Base-by-base conservation (phyloP, 2,797 vertebrate genomes). In the Rhinichthys osculus region DNA sequence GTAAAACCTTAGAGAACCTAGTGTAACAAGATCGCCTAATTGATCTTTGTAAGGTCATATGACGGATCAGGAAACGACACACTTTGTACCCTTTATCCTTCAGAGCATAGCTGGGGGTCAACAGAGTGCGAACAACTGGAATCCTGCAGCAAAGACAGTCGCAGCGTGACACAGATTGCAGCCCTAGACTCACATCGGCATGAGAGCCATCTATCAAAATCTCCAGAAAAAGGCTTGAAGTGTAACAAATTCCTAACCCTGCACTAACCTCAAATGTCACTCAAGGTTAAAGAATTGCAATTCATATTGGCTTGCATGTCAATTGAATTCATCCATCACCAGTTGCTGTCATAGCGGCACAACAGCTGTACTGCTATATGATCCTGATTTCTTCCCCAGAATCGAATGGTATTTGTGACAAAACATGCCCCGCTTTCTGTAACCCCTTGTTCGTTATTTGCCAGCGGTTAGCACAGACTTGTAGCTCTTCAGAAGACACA, bases 111-210 rank as follows among this genome's bases (percentile, higher is more conserved):
- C 67, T 30, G 87, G 87, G 87, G 88, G 88, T 92, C 91, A 93
- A 91, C 87, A 91, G 87, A 90, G 90, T 91, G 91, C 67, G 90
- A 93, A 91, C 93, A 94, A 91, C 90, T 90, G 74, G 77, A 85
- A 90, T 92, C 89, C 86, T 91, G 85, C 89, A 79, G 78, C 62
- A 50, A 82, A 88, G 64, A 66, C 47, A 35, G 19, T 19, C 71
- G 13, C 74, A 38, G 42, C 40, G 57, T 79, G 83, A 81, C 52
- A 57, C 86, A 90, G 70, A 88, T 86, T 83, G 88, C 87, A 82
- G 64, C 73, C 84, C 77, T 50, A 59, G 69, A 47, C 73, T 59
- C 50, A 13, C 35, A 67, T 72, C 50, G 70, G 83, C 85, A 89
- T 88, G 87, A 89, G 79, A 89, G 83, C 86, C 30, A 86, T 87